Base-by-base conservation (phyloP, 2,888 invertebrate species). In the Ormyrus pomaceus region DNA sequence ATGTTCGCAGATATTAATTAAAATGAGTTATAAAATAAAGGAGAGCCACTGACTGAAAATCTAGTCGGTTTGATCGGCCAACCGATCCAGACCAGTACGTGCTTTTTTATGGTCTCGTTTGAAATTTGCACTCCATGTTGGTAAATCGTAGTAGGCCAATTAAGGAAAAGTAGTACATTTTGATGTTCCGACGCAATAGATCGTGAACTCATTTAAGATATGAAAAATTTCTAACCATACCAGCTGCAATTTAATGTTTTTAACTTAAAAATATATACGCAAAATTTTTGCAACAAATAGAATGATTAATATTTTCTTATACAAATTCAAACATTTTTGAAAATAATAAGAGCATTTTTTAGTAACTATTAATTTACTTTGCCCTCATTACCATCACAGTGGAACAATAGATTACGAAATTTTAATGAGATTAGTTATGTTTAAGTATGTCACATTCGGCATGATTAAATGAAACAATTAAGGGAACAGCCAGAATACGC, bases 41-140 rank as follows among this genome's bases (percentile, higher is more conserved):
- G 48, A 62, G 11, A 34, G 34, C 10, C 53, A 62, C 45, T 59
- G 6, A 7, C 13, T 69, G 46, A 68, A 62, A 69, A 76, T 76
- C 76, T 75, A 53, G 75, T 61, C 53, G 59, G 58, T 53, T 59
- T 46, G 11, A 61, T 75, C 68, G 68, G 61, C 10, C 46, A n/a
- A 13, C 58, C 34, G 66, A 75, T 68, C 61, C 53, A 66, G 53
- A 68, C 53, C 45, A 53, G 46, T 61, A n/a, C 55, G 58, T 13
- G 71, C 10, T 68, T 75, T 72, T 75, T 75, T 68, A 75, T 46
- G 51, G 10, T 13, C 68, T 68, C 53, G 68, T 46, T 75, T 51
- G 51, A 8, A 61, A 51, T 61, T 68, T 53, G 53, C 51, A 68
- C 11, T 46, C 13, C 59, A 8, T 8, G 13, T 53, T 74, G 9